Conservation (phyloP, 2,797 vertebrate species). For the Simalia tracyae region DNA sequence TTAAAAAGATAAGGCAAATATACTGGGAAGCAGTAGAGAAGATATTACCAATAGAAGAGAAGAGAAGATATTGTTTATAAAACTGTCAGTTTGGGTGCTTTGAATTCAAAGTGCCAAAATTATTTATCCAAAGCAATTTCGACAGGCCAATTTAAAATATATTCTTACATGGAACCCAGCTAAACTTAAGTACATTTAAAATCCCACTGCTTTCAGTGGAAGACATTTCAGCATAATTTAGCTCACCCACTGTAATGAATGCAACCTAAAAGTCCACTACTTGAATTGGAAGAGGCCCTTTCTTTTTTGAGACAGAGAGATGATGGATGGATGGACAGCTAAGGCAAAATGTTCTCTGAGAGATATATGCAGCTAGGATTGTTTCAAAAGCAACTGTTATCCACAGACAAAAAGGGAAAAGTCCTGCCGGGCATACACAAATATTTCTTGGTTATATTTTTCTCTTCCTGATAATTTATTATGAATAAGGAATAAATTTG, state of each 20-base stretch:
- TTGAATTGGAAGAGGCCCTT: not conserved
- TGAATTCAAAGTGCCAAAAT: not conserved
- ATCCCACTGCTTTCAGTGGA: not conserved
- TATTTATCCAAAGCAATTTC: not conserved
- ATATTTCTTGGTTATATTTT: not conserved
- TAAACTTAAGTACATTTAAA: not conserved
- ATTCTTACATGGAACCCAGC: not conserved
- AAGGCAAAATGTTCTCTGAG: not conserved
- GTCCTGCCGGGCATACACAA: not conserved
- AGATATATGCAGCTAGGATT: not conserved
- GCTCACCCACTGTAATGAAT: not conserved
- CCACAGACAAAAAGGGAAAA: not conserved
- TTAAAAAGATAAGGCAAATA: not conserved
- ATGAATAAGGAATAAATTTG: not conserved
- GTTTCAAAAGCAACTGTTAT: not conserved
- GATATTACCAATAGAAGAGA: too few relatives aligned
- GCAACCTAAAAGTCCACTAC: not conserved
- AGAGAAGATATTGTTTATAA: not conserved
- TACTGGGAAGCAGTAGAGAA: not conserved
- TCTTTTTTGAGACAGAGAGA: constrained; percentile 22
- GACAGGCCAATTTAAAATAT: not conserved
- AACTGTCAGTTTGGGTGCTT: not conserved
- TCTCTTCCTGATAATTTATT: not conserved
- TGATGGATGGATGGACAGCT: not conserved
- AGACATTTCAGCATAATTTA: not conserved